Percentiles rank a stretch among this genome's conserved stretches.
Evolutionary conservation across 92 coral and sea anemone species (phyloP).

Genomic region (Porites cylindrica): DNA sequence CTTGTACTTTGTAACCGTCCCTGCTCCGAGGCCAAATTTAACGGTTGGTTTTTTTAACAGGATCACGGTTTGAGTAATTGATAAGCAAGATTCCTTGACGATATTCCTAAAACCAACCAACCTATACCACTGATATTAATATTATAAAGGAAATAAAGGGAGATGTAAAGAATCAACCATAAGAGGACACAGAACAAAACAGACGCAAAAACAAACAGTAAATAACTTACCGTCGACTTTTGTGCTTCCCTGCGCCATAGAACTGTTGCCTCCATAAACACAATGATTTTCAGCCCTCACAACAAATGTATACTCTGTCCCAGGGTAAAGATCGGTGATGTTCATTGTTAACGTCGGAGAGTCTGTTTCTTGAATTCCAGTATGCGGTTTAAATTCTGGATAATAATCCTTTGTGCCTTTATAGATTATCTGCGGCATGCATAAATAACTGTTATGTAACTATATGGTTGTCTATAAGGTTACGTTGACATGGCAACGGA

Average conservation of each 20-base stretch:
- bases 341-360: background rate
- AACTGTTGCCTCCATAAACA: conserved; percentile 22
- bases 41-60: no score
- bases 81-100: no score
- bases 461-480: no score
- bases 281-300: conserved; percentile 22
- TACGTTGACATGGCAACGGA: no score
- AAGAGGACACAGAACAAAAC: no score
- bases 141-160: no score
- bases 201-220: background rate
- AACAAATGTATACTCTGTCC: conserved; percentile 17
- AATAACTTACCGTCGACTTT: background rate
- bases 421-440: background rate
- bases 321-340: conserved; percentile 22
- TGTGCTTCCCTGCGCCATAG: background rate
- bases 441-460: background rate
- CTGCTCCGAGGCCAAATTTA: no score
- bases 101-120: no score
- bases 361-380: background rate
- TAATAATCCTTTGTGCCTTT: background rate
- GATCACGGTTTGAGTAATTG: no score
- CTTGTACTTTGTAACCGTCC: no score
- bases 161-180: no score
- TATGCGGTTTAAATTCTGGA: background rate
- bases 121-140: no score